Evolutionary conservation across 1,140 invertebrate genomes (phyloP), one percentile per base, ranked within the genome.

Genomic region (Brachionus manjavacas): DNA sequence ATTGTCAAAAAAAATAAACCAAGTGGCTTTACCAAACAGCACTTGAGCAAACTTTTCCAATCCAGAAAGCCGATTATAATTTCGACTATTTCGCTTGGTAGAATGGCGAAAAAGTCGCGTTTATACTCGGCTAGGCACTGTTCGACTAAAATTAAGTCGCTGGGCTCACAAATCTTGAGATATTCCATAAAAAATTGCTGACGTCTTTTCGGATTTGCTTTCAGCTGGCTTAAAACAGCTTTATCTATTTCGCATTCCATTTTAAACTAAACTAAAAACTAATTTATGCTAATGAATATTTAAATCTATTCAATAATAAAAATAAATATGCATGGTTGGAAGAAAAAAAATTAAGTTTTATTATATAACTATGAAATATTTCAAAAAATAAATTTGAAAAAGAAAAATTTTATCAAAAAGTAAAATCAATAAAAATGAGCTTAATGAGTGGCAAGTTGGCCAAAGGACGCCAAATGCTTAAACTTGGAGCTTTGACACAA

Each of bases 51-150:
- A 41, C 23, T 41, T 60, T 43, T 39, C 79, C 52, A 68, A 23
- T 81, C 79, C 23, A 81, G 11, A 41, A 64, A 41, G 20, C 25
- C 35, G 31, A 81, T 14, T 12, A 81, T 68, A 11, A 81, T 60
- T 68, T 81, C 52, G 14, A 68, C 11, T 39, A 81, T 60, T 68
- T 81, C 79, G 20, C 23, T 60, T 4, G 79, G 79, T 28, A 81
- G 39, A 35, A 46, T 9, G 25, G 20, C 41, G 8, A 81, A 68
- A 81, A 81, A 64, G 41, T 81, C 79, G 12, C 25, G 55, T 39
- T 81, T 81, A 23, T 28, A 81, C 7, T 60, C 31, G 20, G 31
- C 64, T 2, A 81, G 25, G 4, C 7, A 20, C 14, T 60, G 9
- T 25, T 23, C 20, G 0, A 81, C 14, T 64, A 23, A 66, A 11